These are phyloP conservation scores for Elaphurus davidianus DNA, from an alignment of 2,113 vertebrate species.

Conservation along the genomic window DNA sequence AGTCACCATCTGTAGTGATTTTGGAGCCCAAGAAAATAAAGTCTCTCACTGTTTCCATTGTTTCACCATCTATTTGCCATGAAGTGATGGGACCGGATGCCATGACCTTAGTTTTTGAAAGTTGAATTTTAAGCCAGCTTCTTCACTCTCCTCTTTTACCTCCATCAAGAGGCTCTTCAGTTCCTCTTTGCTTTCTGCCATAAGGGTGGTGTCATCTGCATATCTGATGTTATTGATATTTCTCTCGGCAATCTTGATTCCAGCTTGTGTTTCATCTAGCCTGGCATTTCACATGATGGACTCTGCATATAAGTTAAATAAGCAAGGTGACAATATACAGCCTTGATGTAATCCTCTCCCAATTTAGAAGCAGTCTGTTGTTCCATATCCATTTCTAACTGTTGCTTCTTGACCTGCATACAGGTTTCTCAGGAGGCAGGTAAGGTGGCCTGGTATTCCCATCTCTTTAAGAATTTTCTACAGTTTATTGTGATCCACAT, in stretches of 20 bases:
- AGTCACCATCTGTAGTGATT: not conserved
- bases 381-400: not conserved
- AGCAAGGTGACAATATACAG: not conserved
- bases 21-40: not conserved
- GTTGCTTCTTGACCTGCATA: not conserved
- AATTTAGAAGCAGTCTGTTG: not conserved
- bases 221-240: not conserved
- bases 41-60: not conserved
- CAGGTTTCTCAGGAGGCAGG: not conserved
- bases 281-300: not conserved
- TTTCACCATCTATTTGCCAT: not conserved
- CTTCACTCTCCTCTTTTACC: not conserved
- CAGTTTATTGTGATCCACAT: not conserved
- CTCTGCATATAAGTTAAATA: not conserved
- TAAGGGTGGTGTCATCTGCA: not conserved
- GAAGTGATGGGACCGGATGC: not conserved
- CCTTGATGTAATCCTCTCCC: not conserved
- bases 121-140: not conserved
- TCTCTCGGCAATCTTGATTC: not conserved
- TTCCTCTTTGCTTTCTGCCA: not conserved
- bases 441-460: not conserved
- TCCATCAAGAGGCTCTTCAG: not conserved
- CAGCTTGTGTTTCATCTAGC: not conserved
- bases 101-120: not conserved
- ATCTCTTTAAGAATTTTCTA: not conserved